Evolutionary conservation across 2,888 invertebrate genomes (phyloP).

Genomic region (Chymomyza amoena): DNA sequence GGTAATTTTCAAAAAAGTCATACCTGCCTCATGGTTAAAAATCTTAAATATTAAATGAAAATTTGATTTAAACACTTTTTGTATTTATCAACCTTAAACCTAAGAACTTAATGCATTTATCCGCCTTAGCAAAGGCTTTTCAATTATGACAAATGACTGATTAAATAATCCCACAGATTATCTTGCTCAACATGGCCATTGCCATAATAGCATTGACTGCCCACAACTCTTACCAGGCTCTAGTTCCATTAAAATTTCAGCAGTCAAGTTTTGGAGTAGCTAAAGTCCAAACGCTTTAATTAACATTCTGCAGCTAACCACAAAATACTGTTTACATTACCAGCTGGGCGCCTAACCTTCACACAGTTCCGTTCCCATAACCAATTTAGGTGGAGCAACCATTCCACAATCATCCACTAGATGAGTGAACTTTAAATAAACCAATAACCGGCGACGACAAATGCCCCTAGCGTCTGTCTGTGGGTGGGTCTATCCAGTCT

Average conservation of each 20-base stretch:
- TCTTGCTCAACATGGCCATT: neutral
- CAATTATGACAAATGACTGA: neutral
- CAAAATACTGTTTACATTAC: constrained; percentile 40
- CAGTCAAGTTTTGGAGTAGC: neutral
- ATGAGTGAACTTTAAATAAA: neutral
- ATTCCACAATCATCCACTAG: neutral
- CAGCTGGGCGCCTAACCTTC: neutral
- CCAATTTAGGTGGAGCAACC: neutral
- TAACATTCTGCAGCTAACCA: constrained; percentile 43
- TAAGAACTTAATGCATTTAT: neutral
- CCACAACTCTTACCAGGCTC: neutral
- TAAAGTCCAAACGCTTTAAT: constrained; percentile 55
- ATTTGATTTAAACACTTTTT: neutral
- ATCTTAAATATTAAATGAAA: neutral
- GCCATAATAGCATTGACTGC: neutral
- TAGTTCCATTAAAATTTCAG: neutral
- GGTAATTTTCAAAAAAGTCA: neutral
- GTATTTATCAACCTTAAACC: neutral
- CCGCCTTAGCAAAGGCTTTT: neutral
- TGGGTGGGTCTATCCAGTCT: too few species aligned
- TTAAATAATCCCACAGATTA: neutral
- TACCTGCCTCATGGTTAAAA: neutral
- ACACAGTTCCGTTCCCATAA: neutral
- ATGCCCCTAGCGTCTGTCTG: constrained; percentile 48
- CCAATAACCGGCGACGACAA: constrained; percentile 33